These are phyloP conservation scores for Leptopilina syphax DNA, from an alignment of 2,888 invertebrate genomes.

Conservation along the genomic window DNA sequence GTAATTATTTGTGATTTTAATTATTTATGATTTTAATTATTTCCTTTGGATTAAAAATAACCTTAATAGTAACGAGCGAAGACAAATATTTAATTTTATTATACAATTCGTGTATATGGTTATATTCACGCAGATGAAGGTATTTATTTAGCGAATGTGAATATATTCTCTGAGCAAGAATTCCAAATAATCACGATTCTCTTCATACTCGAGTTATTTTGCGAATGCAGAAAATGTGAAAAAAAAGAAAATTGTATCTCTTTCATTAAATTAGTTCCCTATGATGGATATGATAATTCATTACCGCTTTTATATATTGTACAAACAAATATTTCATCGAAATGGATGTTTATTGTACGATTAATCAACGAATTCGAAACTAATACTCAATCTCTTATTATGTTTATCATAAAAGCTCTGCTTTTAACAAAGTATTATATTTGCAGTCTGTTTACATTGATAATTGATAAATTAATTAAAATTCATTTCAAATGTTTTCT, in stretches of 20 bases:
- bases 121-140: no score
- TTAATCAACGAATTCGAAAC: constrained; percentile 4
- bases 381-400: not conserved
- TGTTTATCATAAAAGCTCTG: not conserved
- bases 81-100: no score
- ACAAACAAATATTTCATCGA: constrained; percentile 4
- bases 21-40: no score
- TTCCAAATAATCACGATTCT: not conserved
- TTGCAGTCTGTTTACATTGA: no score
- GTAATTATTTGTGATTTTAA: no score
- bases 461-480: no score
- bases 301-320: not conserved
- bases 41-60: no score
- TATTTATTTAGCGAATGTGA: not conserved
- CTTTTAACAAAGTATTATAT: not conserved
- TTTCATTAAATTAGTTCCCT: constrained; percentile 8
- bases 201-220: constrained; percentile 6
- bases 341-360: not conserved
- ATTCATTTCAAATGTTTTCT: no score
- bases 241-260: not conserved
- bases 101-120: not conserved
- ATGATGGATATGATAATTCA: not conserved
- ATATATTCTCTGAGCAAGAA: not conserved
- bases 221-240: not conserved
- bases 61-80: no score